Evolutionary conservation across 92 coral and sea anemone species (phyloP).

Genomic region (Bergia sp.): DNA sequence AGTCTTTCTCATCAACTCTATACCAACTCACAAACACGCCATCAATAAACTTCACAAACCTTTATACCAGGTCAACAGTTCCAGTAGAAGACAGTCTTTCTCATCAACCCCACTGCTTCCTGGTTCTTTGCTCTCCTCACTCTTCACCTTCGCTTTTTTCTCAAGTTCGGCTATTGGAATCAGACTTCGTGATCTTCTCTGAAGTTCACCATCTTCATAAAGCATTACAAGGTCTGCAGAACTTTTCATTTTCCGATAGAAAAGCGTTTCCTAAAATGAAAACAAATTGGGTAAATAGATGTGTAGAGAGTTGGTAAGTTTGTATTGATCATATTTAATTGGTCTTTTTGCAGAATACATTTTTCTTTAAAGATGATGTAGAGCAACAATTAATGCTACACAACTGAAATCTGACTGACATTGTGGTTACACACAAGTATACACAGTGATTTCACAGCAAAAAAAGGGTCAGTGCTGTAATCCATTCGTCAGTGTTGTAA

Average conservation of each 20-base stretch:
- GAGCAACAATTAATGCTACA: too few relatives aligned
- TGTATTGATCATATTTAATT: too few relatives aligned
- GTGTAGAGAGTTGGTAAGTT: too few relatives aligned
- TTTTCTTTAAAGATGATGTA: too few relatives aligned
- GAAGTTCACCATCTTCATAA: constrained; percentile 81
- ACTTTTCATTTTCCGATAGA: constrained; percentile 74
- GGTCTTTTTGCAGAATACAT: too few relatives aligned
- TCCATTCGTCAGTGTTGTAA: too few relatives aligned
- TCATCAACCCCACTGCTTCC: constrained; percentile 73
- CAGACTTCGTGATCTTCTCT: constrained; percentile 65
- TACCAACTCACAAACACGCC: not conserved
- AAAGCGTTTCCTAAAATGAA: constrained; percentile 45
- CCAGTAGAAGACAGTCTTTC: constrained; percentile 82
- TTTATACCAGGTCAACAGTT: constrained; percentile 87
- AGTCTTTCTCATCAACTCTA: constrained; percentile 75
- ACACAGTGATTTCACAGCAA: too few relatives aligned
- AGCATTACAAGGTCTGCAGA: constrained; percentile 73
- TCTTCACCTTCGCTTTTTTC: constrained; percentile 67
- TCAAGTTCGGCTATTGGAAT: constrained; percentile 80
- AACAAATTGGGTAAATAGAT: not conserved
- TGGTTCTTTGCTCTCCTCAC: constrained; percentile 64
- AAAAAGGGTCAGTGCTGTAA: too few relatives aligned
- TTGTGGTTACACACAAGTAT: too few relatives aligned
- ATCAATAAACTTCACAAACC: constrained; percentile 21
- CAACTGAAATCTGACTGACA: too few relatives aligned